phyloP scores from a whole-genome alignment of 2,797 vertebrate genomes.

The Microtus obscurus region DNA sequence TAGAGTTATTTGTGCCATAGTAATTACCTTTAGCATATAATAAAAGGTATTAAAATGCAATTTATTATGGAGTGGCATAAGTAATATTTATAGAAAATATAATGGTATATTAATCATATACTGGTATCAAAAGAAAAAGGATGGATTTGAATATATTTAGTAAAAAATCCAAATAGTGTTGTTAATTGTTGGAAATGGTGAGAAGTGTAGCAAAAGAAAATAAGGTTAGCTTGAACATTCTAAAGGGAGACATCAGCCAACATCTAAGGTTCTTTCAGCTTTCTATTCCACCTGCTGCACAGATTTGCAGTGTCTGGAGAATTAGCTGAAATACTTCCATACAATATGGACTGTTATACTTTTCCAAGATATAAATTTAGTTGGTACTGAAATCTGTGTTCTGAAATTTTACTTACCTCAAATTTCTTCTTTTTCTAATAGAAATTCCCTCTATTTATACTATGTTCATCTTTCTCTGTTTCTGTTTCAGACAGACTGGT shows the following conservation, averaged over 20 bases:
- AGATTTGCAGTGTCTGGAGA: background rate
- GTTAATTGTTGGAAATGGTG: background rate
- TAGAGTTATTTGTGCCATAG: background rate
- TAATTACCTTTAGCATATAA: too few species aligned
- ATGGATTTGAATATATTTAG: slow-evolving; percentile 3
- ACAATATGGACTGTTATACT: background rate
- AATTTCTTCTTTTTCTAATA: slow-evolving; percentile 43
- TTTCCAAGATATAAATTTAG: background rate
- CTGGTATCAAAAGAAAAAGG: background rate
- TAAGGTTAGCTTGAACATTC: background rate
- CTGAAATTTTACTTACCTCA: slow-evolving; percentile 31
- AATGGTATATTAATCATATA: background rate
- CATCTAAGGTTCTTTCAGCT: background rate
- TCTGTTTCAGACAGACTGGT: background rate
- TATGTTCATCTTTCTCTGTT: slow-evolving; percentile 13
- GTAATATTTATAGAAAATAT: background rate
- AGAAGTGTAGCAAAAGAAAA: background rate
- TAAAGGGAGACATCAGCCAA: background rate
- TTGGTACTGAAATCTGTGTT: slow-evolving; percentile 12
- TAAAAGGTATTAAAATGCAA: background rate
- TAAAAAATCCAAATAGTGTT: background rate
- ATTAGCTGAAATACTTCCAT: background rate
- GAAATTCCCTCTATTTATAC: background rate
- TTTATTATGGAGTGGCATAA: background rate
- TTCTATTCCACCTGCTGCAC: background rate